Evolutionary conservation across 2,797 vertebrate species (phyloP), one percentile per base, ranked within the genome.

Genomic region (Chiloscyllium punctatum): DNA sequence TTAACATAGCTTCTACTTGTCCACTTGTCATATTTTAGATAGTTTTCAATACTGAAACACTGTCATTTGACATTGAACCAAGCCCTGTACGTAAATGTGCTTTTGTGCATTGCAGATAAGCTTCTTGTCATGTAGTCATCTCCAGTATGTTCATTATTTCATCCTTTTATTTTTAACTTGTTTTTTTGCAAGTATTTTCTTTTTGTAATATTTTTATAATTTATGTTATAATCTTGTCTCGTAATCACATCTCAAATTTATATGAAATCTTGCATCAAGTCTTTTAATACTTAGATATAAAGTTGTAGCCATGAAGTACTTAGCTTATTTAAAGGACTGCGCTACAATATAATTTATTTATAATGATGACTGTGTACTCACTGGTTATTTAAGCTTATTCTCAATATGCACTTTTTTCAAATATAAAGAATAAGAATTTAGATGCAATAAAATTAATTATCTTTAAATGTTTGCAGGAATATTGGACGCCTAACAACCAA

Each of bases 401-500:
- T 42, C 79, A 18, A 69, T 84, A 6, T 84, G 37, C 23, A 84
- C 18, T 23, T 23, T 84, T 66, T n/a, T 88, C n/a, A n/a, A 48
- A 48, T 48, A 48, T 48, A 30, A 94, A 51, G 53, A 33, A 48
- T 72, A 21, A 53, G 72, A 94, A 21, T n/a, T n/a, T 68, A 51
- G 42, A 94, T 95, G 48, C 42, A 77, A 21, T 48, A 53, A 77
- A 95, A 95, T 27, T 53, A 16, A 27, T 69, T 68, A 11, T 42
- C n/a, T 92, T 74, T 53, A 21, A 7, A 33, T 53, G 13, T 77
- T 53, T 96, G 0, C 96, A 99, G 99, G 99, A 99, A 96, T 99
- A 99, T 97, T 99, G 99, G 99, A 99, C 99, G 51, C 99, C 99
- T 96, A 99, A 99, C 97, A 99, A 99, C 96, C 99, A 99, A 30